Percentiles rank a stretch among this genome's conserved stretches.
Conservation (phyloP, 2,888 invertebrate species). For the Aphidius colemani region DNA sequence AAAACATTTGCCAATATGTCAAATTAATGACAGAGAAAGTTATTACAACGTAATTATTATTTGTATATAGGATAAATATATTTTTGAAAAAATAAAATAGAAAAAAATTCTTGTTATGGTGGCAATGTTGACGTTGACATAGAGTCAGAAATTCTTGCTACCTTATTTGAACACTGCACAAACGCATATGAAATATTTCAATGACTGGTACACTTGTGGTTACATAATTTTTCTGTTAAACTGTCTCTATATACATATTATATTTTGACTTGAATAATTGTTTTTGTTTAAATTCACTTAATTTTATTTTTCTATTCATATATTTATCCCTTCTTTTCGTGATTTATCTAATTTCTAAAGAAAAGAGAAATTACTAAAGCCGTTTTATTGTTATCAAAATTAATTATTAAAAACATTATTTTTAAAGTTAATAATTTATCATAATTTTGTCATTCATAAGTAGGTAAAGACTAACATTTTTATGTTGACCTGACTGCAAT, state of each 20-base stretch:
- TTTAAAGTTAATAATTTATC: background rate
- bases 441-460: background rate
- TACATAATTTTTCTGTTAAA: slow-evolving; percentile 17
- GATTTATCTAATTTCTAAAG: background rate
- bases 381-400: too few species aligned
- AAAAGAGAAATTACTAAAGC: slow-evolving; percentile 1
- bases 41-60: too few species aligned
- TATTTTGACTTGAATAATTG: slow-evolving; percentile 5
- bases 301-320: background rate
- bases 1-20: too few species aligned
- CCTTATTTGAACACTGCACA: slow-evolving; percentile 33
- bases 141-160: slow-evolving; percentile 44
- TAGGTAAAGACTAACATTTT: slow-evolving; percentile 1
- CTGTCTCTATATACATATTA: background rate
- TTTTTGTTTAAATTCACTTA: background rate
- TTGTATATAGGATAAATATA: background rate
- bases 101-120: slow-evolving; percentile 9
- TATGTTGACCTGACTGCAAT: slow-evolving; percentile 20
- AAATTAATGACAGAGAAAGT: too few species aligned
- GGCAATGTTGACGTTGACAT: slow-evolving; percentile 45
- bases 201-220: slow-evolving; percentile 18
- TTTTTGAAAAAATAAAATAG: background rate
- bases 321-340: background rate
- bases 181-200: slow-evolving; percentile 25
- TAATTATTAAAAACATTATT: too few species aligned